These are phyloP conservation scores for Babyrousa celebensis DNA, from an alignment of 2,797 vertebrate genomes.

Conservation along the genomic window DNA sequence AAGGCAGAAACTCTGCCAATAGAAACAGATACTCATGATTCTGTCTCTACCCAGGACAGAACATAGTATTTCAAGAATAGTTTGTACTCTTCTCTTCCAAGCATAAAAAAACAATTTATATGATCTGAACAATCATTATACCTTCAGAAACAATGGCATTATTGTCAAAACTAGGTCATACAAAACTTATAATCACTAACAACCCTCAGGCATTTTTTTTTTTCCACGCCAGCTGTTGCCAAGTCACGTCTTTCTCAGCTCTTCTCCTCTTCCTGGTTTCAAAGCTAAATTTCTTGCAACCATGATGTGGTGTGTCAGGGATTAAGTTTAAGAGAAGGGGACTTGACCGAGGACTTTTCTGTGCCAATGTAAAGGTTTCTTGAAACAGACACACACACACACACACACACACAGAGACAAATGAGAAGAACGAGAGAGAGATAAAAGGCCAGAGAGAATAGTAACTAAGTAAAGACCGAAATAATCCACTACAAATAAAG, in stretches of 20 bases:
- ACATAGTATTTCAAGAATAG: neutral
- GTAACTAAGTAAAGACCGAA: neutral
- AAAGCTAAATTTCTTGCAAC: neutral
- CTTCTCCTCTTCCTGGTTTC: neutral
- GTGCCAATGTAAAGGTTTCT: neutral
- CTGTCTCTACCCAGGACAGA: conserved; percentile 21
- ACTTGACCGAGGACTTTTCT: neutral
- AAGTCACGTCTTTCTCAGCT: neutral
- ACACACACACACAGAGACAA: neutral
- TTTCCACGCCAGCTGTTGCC: neutral
- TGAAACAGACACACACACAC: neutral
- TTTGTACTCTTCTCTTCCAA: conserved; percentile 43
- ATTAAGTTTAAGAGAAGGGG: neutral
- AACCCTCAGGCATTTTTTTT: neutral
- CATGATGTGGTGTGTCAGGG: neutral
- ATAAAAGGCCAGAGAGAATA: neutral
- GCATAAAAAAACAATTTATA: neutral
- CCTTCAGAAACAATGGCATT: neutral
- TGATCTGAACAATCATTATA: neutral
- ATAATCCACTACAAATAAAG: neutral
- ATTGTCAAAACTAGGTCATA: neutral
- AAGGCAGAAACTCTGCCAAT: neutral
- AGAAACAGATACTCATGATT: neutral
- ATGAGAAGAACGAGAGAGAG: neutral
- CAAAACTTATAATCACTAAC: neutral